Evolutionary conservation across 2,888 invertebrate species (phyloP), one percentile per base, ranked within the genome.

Genomic region (Campaea margaritaria): DNA sequence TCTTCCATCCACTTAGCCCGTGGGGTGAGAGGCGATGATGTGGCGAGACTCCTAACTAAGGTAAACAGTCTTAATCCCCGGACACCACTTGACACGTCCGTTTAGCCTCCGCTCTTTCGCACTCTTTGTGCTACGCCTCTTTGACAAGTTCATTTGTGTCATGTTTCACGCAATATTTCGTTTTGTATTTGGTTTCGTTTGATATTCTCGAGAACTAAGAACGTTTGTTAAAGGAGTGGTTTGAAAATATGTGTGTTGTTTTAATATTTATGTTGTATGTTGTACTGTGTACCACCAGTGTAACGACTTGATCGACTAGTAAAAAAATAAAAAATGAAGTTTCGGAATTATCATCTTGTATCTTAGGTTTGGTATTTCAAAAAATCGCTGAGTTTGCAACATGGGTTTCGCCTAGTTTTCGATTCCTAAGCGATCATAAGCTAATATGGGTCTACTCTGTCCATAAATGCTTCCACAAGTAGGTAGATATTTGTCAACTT

Each of bases 1-100:
- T 63, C 55, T 51, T 63, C 55, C 55, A 61, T 61, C 55, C 60
- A 61, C 58, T 54, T 56, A 44, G 62, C 42, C 59, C 43, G 47
- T 42, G 48, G 54, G 49, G 45, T 11, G 34, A 34, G 31, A 34
- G n/a, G 44, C 49, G 48, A 39, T 53, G 54, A 38, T 47, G 47
- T 51, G 60, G 21, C 51, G 51, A 36, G 60, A 51, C 60, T 61
- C 36, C 28, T 38, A 52, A 61, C 42, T 55, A 39, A 43, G 42
- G 46, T 36, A 55, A 61, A 55, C 60, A 56, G 47, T 43, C 55
- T 51, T 56, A 61, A 61, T 61, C 60, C 55, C 60, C 36, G 50
- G 60, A 47, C 55, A 52, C 51, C 51, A 61, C 60, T 61, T 56
- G 60, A 61, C 60, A 61, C 47, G 60, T 56, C 42, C 50, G 46